Evolutionary conservation across 2,888 invertebrate genomes (phyloP), one percentile per base, ranked within the genome.

Genomic region (Perithous albicinctus): DNA sequence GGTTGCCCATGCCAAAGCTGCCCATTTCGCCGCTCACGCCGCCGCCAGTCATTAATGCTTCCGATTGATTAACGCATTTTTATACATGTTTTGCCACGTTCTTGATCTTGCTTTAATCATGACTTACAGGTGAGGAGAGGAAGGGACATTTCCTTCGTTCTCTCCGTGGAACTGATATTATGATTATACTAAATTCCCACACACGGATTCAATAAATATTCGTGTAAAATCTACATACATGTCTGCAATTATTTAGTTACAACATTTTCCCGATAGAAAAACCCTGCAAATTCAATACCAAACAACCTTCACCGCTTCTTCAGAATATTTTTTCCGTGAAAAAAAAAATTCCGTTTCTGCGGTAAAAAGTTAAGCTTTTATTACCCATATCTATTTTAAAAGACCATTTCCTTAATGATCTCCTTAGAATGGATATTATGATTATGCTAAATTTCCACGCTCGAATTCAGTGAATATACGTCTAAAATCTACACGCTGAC

Each of bases 1-100:
- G 84, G 91, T 92, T 15, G 90, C 91, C 35, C 89, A 89, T 64
- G 91, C 92, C 72, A 91, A 91, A 83, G 91, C 89, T 32, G 88
- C 88, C 56, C 91, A 91, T 82, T 78, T 88, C 51, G 85, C 87
- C 56, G 90, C 90, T 70, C 89, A 90, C 82, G 90, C 89, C 29
- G 84, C 83, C 59, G 85, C 82, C 76, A 80, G 76, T 80, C 79
- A 83, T 73, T 84, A 82, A 59, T 56, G 23, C 51, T 20, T 35
- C 48, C 38, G 35, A 63, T 35, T 59, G 26, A 26, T 32, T 51
- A 78, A 66, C 15, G 7, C 15, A 12, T 46, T 66, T 73, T 70
- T 74, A 74, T 70, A 56, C 23, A 59, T 61, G 18, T 79, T 59
- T 78, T 75, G 59, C 78, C 48, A 72, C 70, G 67, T 38, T 74